A percentile compares a stretch with the other conserved stretches of the same genome.
Conservation (phyloP, 2,113 vertebrate species). For the Erythrolamprus reginae region DNA sequence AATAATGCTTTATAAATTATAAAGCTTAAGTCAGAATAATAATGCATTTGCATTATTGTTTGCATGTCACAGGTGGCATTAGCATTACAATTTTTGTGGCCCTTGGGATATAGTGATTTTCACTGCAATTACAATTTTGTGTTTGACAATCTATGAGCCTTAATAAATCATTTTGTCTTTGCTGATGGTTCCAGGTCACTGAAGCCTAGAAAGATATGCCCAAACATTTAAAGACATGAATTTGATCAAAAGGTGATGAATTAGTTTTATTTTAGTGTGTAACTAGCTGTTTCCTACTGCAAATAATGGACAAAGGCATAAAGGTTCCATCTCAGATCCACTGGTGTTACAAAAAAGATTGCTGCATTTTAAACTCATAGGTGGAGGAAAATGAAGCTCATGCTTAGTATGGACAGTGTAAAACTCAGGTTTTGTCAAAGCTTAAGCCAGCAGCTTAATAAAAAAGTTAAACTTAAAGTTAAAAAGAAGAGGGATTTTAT, state of each 20-base stretch:
- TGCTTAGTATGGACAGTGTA: background rate
- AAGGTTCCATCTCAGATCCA: background rate
- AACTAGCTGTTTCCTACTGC: background rate
- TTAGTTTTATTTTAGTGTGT: background rate
- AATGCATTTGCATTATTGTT: background rate
- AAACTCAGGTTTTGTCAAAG: background rate
- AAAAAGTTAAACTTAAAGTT: background rate
- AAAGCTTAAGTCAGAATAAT: background rate
- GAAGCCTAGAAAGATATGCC: background rate
- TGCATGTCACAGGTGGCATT: background rate
- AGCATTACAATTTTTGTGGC: background rate
- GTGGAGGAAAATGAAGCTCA: background rate
- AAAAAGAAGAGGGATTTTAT: background rate
- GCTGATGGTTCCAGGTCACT: background rate
- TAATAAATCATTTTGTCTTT: background rate
- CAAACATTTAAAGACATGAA: background rate
- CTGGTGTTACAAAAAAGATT: background rate
- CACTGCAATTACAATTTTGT: background rate
- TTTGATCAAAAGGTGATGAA: background rate
- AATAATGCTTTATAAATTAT: background rate
- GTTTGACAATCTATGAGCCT: background rate
- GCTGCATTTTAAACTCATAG: background rate
- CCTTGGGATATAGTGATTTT: background rate
- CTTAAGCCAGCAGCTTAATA: background rate
- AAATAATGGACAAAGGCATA: background rate